A percentile compares a stretch with the other conserved stretches of the same genome.
Evolutionary conservation across 2,113 vertebrate genomes (phyloP).

Genomic region (Hepsetus odoe): DNA sequence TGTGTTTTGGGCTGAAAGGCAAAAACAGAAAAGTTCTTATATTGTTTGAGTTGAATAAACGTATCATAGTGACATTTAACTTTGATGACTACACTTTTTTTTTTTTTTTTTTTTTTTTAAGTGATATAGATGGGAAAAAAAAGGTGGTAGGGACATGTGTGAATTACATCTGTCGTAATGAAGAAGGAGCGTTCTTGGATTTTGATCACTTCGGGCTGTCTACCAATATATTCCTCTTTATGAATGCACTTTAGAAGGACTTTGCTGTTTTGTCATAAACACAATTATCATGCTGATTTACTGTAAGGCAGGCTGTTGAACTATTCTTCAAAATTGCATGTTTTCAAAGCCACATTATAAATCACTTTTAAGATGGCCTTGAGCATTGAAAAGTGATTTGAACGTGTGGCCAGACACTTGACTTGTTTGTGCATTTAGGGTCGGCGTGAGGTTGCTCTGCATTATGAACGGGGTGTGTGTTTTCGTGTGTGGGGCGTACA

Average conservation of each 20-base stretch:
- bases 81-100: no score
- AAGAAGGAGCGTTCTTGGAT: slow-evolving; percentile 3
- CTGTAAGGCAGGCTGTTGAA: slow-evolving; percentile 23
- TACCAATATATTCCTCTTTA: slow-evolving; percentile 25
- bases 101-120: no score
- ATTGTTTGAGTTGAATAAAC: no score
- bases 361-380: slow-evolving; percentile 51
- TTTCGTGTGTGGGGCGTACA: not conserved
- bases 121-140: no score
- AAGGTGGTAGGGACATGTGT: no score
- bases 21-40: no score
- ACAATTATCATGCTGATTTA: slow-evolving; percentile 66
- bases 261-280: slow-evolving; percentile 58
- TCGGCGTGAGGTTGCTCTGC: slow-evolving; percentile 59
- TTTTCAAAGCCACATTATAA: slow-evolving; percentile 26
- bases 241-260: slow-evolving; percentile 32
- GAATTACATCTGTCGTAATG: no score
- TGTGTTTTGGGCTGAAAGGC: no score
- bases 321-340: slow-evolving; percentile 37
- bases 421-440: slow-evolving; percentile 60
- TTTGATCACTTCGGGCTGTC: not conserved
- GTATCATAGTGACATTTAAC: no score
- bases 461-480: slow-evolving; percentile 5
- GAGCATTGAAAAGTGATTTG: slow-evolving; percentile 31
- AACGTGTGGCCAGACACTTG: slow-evolving; percentile 46